Percentiles rank a stretch among this genome's conserved stretches.
phyloP scores from a whole-genome alignment of 2,113 vertebrate species.

The Strix uralensis region DNA sequence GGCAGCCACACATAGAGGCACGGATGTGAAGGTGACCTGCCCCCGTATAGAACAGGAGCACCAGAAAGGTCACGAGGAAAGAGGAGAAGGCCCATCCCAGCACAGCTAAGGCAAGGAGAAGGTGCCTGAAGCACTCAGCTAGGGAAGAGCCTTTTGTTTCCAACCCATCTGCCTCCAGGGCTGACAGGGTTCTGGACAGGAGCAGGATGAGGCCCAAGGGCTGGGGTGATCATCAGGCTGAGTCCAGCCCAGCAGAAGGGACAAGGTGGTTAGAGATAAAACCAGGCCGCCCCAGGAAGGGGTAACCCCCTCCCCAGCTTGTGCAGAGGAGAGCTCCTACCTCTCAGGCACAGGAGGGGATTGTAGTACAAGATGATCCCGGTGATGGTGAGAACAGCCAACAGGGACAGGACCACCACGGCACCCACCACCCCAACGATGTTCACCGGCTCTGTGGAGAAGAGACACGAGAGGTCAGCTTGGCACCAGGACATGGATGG shows the following conservation, averaged over 20 bases:
- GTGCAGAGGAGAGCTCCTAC: constrained; percentile 38
- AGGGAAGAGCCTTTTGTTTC: neutral
- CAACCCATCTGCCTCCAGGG: neutral
- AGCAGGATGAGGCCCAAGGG: neutral
- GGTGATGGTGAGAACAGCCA: constrained; percentile 50
- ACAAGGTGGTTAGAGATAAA: neutral
- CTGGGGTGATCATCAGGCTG: neutral
- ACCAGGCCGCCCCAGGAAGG: neutral
- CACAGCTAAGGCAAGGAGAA: neutral
- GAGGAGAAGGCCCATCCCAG: neutral
- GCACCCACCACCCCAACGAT: constrained; percentile 64
- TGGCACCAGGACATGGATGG: accelerated
- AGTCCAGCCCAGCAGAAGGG: neutral
- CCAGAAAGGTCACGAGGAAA: neutral
- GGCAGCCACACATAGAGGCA: accelerated
- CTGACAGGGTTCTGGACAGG: neutral
- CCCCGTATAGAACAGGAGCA: accelerated
- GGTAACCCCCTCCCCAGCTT: neutral
- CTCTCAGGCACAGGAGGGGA: constrained; percentile 72
- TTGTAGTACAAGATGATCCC: constrained; percentile 69
- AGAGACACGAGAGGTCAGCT: neutral
- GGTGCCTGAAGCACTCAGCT: neutral
- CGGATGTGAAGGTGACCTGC: accelerated
- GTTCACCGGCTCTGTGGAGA: constrained; percentile 68
- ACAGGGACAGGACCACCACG: constrained; percentile 64